Evolutionary conservation across 2,888 invertebrate species (phyloP).

Genomic region (Zhengitettix transpicula): DNA sequence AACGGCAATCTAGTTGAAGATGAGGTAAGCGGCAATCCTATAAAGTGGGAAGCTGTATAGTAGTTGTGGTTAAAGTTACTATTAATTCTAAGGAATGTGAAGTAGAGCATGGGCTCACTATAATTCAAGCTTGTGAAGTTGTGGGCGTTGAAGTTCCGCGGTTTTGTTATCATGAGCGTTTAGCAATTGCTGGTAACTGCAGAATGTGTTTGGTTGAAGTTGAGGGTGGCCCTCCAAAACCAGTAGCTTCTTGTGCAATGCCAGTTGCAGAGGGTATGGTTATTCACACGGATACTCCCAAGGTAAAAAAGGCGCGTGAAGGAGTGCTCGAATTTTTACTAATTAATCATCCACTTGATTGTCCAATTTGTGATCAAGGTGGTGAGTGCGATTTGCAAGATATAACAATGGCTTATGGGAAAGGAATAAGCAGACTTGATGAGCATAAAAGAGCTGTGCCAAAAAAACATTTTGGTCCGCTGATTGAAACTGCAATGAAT

Average conservation of each 20-base stretch:
- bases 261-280: constrained; percentile 99
- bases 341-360: constrained; percentile 96
- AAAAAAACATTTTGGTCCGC: constrained; percentile 95
- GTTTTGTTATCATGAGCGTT: constrained; percentile 40
- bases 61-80: too few species aligned
- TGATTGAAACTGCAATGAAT: constrained; percentile 98
- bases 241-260: constrained; percentile 98
- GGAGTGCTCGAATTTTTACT: constrained; percentile 98
- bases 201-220: constrained; percentile 99
- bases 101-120: too few species aligned
- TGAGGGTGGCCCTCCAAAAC: constrained; percentile 93
- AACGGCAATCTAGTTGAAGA: too few species aligned
- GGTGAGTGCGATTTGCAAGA: constrained; percentile 90
- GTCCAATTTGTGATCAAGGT: constrained; percentile 98
- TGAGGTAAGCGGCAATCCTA: too few species aligned
- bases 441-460: constrained; percentile 96
- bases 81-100: too few species aligned
- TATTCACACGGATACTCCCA: constrained; percentile 90
- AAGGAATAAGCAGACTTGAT: constrained; percentile 77
- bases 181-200: constrained; percentile 60
- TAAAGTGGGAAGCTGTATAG: too few species aligned
- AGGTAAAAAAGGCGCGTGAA: constrained; percentile 62
- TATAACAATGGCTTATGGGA: constrained; percentile 98
- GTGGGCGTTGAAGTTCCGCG: constrained; percentile 37
- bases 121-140: too few species aligned